Evolutionary conservation across 2,797 vertebrate genomes (phyloP).

Genomic region (Sebastes kiyomatsui): DNA sequence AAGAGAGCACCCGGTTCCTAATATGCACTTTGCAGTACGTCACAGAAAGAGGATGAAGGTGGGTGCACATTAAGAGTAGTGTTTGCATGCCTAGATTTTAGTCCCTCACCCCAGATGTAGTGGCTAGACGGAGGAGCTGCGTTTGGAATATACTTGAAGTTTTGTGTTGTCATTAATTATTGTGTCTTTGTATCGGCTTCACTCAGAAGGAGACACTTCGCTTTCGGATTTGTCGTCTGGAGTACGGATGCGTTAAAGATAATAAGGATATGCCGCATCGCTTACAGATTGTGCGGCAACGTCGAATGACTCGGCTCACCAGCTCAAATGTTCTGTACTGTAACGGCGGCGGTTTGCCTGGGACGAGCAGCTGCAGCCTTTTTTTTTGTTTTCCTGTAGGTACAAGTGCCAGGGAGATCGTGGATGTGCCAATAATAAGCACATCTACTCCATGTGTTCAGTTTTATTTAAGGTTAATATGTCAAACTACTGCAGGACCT

Average conservation of each 20-base stretch:
- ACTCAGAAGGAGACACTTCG: constrained; percentile 52
- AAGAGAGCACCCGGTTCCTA: constrained; percentile 57
- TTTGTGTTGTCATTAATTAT: constrained; percentile 70
- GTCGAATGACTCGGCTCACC: constrained; percentile 49
- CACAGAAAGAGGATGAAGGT: constrained; percentile 39
- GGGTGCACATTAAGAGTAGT: constrained; percentile 57
- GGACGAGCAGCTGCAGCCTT: constrained; percentile 64
- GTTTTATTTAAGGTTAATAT: constrained; percentile 56
- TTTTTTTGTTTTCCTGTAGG: constrained; percentile 1
- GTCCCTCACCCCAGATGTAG: constrained; percentile 59
- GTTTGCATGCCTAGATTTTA: constrained; percentile 78
- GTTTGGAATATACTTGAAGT: constrained; percentile 83
- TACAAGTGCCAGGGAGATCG: constrained; percentile 67
- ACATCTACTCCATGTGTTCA: constrained; percentile 66
- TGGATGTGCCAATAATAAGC: constrained; percentile 75
- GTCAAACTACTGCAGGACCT: constrained; percentile 64
- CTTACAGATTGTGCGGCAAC: constrained; percentile 52
- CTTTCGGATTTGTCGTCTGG: constrained; percentile 51
- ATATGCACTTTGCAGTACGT: constrained; percentile 73
- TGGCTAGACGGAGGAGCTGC: constrained; percentile 65
- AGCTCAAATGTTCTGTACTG: constrained; percentile 41
- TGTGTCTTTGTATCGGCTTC: constrained; percentile 62
- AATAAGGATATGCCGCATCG: constrained; percentile 22
- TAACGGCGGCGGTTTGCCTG: constrained; percentile 45
- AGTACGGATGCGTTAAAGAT: constrained; percentile 35